Percentiles rank a stretch among this genome's conserved stretches.
These are phyloP conservation scores for Nomada fabriciana DNA, from an alignment of 2,888 invertebrate species.

Conservation along the genomic window DNA sequence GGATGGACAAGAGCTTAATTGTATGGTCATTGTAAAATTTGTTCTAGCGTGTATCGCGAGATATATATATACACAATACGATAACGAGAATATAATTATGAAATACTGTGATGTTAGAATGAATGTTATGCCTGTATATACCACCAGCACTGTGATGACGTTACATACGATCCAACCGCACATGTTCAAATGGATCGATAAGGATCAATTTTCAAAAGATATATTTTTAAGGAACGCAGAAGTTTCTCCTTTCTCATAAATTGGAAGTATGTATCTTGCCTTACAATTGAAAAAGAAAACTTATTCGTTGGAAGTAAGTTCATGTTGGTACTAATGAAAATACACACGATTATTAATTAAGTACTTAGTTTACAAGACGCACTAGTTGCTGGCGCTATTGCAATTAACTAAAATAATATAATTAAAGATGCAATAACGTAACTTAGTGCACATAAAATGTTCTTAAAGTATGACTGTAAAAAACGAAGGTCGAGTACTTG, in stretches of 20 bases:
- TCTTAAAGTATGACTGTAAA: constrained; percentile 47
- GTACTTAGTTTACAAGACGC: constrained; percentile 55
- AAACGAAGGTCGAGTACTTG: constrained; percentile 43
- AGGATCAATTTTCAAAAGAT: constrained; percentile 60
- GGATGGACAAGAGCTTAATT: constrained; percentile 37
- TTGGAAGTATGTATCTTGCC: constrained; percentile 62
- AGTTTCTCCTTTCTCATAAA: constrained; percentile 45
- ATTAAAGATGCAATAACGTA: constrained; percentile 51
- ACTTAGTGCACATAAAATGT: constrained; percentile 52
- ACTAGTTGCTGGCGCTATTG: constrained; percentile 50
- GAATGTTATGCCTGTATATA: constrained; percentile 55
- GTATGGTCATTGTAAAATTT: constrained; percentile 38
- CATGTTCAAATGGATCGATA: constrained; percentile 57
- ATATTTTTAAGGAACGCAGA: constrained; percentile 60
- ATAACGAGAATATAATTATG: constrained; percentile 50
- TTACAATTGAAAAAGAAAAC: constrained; percentile 48
- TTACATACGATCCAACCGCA: constrained; percentile 57
- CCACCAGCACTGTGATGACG: constrained; percentile 63
- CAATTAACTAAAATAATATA: constrained; percentile 26
- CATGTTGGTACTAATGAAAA: constrained; percentile 47
- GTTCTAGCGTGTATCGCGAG: constrained; percentile 29
- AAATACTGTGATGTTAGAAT: constrained; percentile 71
- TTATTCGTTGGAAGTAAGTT: constrained; percentile 61
- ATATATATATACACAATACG: constrained; percentile 2
- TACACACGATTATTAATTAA: constrained; percentile 53